phyloP scores from a whole-genome alignment of 2,797 vertebrate species.

The Danionella dracula region DNA sequence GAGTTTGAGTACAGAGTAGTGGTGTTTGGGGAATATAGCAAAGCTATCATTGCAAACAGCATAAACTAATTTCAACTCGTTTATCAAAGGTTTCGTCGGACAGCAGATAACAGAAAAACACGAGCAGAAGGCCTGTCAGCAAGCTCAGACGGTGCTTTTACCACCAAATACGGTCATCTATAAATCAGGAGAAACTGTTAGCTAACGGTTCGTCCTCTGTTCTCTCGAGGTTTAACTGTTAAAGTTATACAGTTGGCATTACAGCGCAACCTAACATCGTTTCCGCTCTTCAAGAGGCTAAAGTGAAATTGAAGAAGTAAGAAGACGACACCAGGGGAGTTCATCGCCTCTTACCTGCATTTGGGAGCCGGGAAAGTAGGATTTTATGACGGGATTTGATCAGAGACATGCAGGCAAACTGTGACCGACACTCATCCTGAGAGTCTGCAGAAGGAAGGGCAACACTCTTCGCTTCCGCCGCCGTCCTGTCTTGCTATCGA shows the following conservation, averaged over 20 bases:
- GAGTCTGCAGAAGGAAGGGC: conserved; percentile 64
- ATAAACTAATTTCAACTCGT: no score
- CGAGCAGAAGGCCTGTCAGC: neutral
- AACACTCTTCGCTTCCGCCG: conserved; percentile 71
- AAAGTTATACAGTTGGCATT: no score
- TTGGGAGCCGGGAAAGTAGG: conserved; percentile 58
- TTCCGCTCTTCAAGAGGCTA: neutral
- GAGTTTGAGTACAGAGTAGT: no score
- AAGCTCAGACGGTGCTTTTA: neutral
- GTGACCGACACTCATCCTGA: conserved; percentile 57
- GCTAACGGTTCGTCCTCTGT: neutral
- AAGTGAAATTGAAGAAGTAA: neutral
- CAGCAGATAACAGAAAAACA: neutral
- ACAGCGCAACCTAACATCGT: neutral
- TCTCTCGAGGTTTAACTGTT: no score
- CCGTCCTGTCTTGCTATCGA: neutral
- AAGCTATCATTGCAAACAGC: no score
- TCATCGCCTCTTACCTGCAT: conserved; percentile 67
- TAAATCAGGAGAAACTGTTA: neutral
- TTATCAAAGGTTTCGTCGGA: conserved; percentile 1
- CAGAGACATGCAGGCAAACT: conserved; percentile 64
- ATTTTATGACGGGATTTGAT: conserved; percentile 45
- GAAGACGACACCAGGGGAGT: neutral
- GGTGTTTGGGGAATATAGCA: no score
- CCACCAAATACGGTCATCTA: conserved; percentile 15